Conservation (phyloP, 2,113 vertebrate genomes). For the Actenoides lindsayi region DNA sequence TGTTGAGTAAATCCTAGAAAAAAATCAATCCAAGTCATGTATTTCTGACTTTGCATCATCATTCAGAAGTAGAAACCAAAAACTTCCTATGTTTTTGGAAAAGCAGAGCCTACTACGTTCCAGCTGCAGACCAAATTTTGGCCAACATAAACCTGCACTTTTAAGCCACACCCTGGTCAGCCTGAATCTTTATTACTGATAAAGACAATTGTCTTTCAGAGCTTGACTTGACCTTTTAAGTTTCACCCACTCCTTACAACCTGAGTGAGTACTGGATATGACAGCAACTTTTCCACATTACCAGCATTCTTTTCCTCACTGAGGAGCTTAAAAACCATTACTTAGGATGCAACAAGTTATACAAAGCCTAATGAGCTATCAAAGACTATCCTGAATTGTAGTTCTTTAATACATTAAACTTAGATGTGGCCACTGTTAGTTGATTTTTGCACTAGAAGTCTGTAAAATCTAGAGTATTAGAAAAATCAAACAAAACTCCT, state of each 20-base stretch:
- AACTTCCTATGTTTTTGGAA: neutral
- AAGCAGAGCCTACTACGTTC: neutral
- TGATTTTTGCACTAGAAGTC: neutral
- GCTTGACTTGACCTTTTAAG: neutral
- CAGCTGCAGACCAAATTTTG: neutral
- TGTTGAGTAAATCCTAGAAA: neutral
- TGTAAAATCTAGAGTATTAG: neutral
- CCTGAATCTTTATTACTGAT: neutral
- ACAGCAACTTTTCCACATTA: neutral
- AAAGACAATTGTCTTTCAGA: neutral
- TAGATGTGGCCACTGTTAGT: neutral
- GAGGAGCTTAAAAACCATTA: neutral
- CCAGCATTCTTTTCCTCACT: neutral
- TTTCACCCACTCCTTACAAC: neutral
- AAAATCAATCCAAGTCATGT: neutral
- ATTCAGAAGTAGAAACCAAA: neutral
- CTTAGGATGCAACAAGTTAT: neutral
- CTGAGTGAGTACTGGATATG: neutral
- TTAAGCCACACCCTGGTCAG: neutral
- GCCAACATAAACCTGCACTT: neutral
- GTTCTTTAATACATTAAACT: neutral
- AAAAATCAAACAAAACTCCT: neutral
- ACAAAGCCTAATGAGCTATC: neutral
- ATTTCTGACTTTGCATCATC: neutral
- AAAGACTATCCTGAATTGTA: neutral